Evolutionary conservation across 1,140 invertebrate genomes (phyloP).

Genomic region (Lordiphosa clarofinis): DNA sequence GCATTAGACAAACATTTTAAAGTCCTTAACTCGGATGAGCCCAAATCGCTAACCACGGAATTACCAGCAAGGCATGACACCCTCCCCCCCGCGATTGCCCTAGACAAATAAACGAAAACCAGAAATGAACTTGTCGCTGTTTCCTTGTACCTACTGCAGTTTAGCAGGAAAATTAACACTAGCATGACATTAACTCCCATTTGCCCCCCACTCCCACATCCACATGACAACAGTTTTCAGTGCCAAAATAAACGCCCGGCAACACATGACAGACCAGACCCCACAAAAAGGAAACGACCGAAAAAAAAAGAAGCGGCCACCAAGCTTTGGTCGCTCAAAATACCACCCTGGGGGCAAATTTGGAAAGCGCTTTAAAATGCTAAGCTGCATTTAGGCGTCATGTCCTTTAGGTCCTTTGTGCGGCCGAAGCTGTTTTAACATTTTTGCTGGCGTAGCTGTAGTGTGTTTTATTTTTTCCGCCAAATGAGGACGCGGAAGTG

Average conservation of each 20-base stretch:
- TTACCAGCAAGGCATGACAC: constrained; percentile 3
- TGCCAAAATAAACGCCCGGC: constrained; percentile 57
- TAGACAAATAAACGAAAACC: constrained; percentile 34
- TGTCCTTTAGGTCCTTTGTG: constrained; percentile 46
- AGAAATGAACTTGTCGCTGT: constrained; percentile 54
- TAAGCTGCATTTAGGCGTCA: constrained; percentile 70
- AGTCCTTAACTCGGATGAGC: too few species aligned
- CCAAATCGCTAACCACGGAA: neutral
- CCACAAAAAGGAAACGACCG: constrained; percentile 1
- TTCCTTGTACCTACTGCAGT: constrained; percentile 28
- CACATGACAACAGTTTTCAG: constrained; percentile 7
- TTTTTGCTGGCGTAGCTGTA: constrained; percentile 51
- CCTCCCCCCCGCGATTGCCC: constrained; percentile 9
- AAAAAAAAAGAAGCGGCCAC: constrained; percentile 25
- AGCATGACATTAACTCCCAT: constrained; percentile 24
- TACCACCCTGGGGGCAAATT: constrained; percentile 50
- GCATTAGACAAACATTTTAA: too few species aligned
- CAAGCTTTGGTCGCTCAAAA: constrained; percentile 38
- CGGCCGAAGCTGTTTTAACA: constrained; percentile 67
- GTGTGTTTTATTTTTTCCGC: constrained; percentile 21
- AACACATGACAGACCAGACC: constrained; percentile 1
- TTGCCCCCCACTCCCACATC: neutral
- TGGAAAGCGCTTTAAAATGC: constrained; percentile 67
- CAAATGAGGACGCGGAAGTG: constrained; percentile 69
- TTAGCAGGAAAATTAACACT: constrained; percentile 54